Evolutionary conservation across 2,113 vertebrate genomes (phyloP), one percentile per base, ranked within the genome.

Genomic region (Xiphias gladius): DNA sequence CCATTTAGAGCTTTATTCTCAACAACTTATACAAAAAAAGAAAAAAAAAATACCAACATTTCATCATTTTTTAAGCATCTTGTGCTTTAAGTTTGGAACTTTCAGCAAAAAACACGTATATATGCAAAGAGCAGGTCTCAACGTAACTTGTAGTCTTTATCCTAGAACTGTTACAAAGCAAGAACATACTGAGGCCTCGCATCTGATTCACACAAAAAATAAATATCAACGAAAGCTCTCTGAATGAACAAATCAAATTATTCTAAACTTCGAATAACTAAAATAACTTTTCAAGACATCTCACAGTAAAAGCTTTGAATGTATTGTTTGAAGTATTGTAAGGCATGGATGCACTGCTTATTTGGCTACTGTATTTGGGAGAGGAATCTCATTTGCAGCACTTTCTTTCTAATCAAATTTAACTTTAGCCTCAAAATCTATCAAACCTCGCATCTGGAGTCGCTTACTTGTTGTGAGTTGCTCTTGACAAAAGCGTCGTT

Each of bases 391-490:
- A n/a, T 13, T 63, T 20, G 7, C 32, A 22, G 32, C 26, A 28
- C 55, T 13, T 57, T 24, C 3, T 35, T 35, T 1, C 48, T 20
- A 20, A 5, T 20, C 7, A 8, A 20, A 59, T 61, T 19, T 11
- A 35, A 61, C 26, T 57, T 57, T 57, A 24, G 54, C 24, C 9
- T 57, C 54, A 13, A 57, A 57, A 57, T 57, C 24, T 14, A 26
- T 54, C 52, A 50, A 35, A 22, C 8, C 19, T 69, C 57, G 52
- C 71, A 68, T 76, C 66, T 72, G 74, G 67, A 30, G 26, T 68
- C 11, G 9, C 19, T 68, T 16, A 32, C 19, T 32, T 50, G 0
- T 17, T 50, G 28, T 22, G 13, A 67, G 24, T 19, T 17, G 24
- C 64, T 66, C 26, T 28, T n/a, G 64, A 48, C 41, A 10, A 67